Evolutionary conservation across 2,888 invertebrate species (phyloP).

Genomic region (Ophioninae sp.): DNA sequence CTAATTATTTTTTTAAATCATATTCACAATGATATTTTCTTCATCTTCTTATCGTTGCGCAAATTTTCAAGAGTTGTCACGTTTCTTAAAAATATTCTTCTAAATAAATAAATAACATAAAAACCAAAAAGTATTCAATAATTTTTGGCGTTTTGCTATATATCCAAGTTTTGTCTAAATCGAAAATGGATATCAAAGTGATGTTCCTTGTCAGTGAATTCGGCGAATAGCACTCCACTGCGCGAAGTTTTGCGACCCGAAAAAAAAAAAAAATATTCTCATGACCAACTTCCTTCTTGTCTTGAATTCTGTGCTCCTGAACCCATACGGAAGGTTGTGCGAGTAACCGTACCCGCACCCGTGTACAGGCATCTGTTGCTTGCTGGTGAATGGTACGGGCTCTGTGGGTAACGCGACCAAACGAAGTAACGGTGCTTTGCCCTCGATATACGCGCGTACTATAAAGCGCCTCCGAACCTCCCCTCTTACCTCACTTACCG

Average conservation of each 20-base stretch:
- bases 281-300: neutral
- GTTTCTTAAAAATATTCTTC: no score
- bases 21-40: no score
- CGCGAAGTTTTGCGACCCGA: neutral
- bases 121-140: neutral
- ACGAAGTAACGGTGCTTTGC: constrained; percentile 78
- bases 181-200: no score
- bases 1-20: no score
- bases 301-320: constrained; percentile 13
- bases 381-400: constrained; percentile 59
- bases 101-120: no score
- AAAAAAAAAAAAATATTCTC: neutral
- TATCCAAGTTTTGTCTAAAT: no score
- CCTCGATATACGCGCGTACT: constrained; percentile 73
- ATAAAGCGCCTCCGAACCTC: constrained; percentile 42
- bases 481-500: constrained; percentile 24
- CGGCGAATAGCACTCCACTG: neutral
- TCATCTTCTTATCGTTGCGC: no score
- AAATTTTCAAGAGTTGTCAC: no score
- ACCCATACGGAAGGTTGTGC: constrained; percentile 1
- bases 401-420: constrained; percentile 75
- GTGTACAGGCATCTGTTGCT: constrained; percentile 25
- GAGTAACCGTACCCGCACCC: neutral
- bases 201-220: neutral
- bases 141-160: no score